Evolutionary conservation across 2,888 invertebrate genomes (phyloP), one percentile per base, ranked within the genome.

Genomic region (Xestia ashworthii): DNA sequence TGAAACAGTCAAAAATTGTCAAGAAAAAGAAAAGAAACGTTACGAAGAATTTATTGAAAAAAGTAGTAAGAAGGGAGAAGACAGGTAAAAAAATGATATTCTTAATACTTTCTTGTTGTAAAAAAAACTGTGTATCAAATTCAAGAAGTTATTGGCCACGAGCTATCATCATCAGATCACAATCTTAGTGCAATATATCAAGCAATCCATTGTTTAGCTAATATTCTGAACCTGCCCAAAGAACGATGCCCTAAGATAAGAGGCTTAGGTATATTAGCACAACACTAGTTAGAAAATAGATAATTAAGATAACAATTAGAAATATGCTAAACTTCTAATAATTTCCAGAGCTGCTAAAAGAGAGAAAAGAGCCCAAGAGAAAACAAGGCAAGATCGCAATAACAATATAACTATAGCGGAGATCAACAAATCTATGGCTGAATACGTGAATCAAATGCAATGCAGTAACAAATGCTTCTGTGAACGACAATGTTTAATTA

Each of bases 31-130:
- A 82, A 86, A 87, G 12, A 89, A 86, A 77, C 81, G 81, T 58
- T 92, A 91, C 68, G 88, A 93, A 4, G 89, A 89, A 22, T 93
- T 94, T 74, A 67, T 94, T 32, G 87, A 91, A 32, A 91, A 89
- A 79, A 92, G 90, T 68, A 80, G 90, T 16, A 84, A 88, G 76
- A 74, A 72, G 38, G 76, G 81, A 2, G 89, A 90, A 73, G 53
- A 86, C 62, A 85, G 86, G 92, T 93, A 88, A 83, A 70, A 11
- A 38, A 19, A n/a, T 41, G 6, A 3, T 0, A 44, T n/a, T 58
- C 0, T 44, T 55, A n/a, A 69, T 70, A 58, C n/a, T 50, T 12
- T 25, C 8, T 4, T 60, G 9, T 14, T 0, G 14, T 44, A 25
- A 25, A 25, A 55, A 41, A 41, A 58, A 44, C 5, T 38, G 1